Percentiles rank a stretch among this genome's conserved stretches.
These are phyloP conservation scores for Streblospio benedicti DNA, from an alignment of 1,140 invertebrate genomes.

Conservation along the genomic window DNA sequence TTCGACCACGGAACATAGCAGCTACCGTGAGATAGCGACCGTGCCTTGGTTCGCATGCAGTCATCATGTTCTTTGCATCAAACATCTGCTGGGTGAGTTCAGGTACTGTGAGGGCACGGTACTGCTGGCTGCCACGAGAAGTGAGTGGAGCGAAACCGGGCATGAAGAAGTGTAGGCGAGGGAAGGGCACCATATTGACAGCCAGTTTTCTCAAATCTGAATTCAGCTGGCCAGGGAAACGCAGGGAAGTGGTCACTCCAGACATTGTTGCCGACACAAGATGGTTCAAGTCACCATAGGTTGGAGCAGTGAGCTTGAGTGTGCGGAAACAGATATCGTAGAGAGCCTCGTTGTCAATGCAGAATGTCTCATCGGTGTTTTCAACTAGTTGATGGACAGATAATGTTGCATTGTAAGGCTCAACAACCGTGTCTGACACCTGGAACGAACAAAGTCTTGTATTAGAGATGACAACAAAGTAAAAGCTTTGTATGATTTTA, in stretches of 20 bases:
- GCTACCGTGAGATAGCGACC: slow-evolving; percentile 87
- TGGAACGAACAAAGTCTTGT: slow-evolving; percentile 32
- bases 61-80: slow-evolving; percentile 80
- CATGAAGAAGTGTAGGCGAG: slow-evolving; percentile 93
- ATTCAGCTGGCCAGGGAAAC: slow-evolving; percentile 56
- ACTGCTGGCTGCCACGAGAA: slow-evolving; percentile 55
- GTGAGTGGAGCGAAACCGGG: slow-evolving; percentile 90
- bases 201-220: slow-evolving; percentile 89
- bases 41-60: slow-evolving; percentile 72
- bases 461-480: too few relatives aligned
- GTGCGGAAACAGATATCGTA: slow-evolving; percentile 74
- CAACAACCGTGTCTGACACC: slow-evolving; percentile 69
- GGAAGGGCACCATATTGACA: slow-evolving; percentile 95
- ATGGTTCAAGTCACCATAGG: slow-evolving; percentile 52
- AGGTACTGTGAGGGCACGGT: slow-evolving; percentile 60
- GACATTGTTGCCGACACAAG: slow-evolving; percentile 67
- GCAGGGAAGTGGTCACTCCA: slow-evolving; percentile 66
- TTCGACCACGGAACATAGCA: slow-evolving; percentile 82
- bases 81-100: slow-evolving; percentile 68
- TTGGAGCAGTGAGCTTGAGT: slow-evolving; percentile 66
- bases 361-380: slow-evolving; percentile 69
- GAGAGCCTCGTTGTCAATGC: slow-evolving; percentile 73
- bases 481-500: too few relatives aligned
- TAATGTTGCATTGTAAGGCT: slow-evolving; percentile 67
- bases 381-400: slow-evolving; percentile 65